Percentiles rank a stretch among this genome's conserved stretches.
phyloP scores from a whole-genome alignment of 2,888 invertebrate genomes.

The Sarcophaga rosellei region DNA sequence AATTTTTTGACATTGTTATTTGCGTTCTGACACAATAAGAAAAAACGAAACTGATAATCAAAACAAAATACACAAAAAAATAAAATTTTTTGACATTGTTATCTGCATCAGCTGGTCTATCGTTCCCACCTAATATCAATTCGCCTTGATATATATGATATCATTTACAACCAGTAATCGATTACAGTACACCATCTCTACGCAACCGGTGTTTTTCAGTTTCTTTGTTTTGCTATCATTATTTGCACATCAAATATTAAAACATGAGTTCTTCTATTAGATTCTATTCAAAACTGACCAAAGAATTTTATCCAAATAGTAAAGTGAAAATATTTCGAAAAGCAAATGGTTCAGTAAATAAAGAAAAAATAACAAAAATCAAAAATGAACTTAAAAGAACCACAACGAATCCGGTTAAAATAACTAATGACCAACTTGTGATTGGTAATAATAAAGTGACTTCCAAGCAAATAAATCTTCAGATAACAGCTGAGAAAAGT shows the following conservation, averaged over 20 bases:
- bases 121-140: no score
- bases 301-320: constrained; percentile 77
- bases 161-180: no score
- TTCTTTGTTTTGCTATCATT: constrained; percentile 23
- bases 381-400: not conserved
- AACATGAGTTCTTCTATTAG: constrained; percentile 34
- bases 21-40: no score
- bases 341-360: constrained; percentile 39
- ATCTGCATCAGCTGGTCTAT: no score
- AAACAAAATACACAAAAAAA: no score
- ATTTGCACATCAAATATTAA: not conserved
- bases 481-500: not conserved
- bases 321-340: constrained; percentile 76
- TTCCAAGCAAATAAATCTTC: not conserved
- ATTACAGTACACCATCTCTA: not conserved
- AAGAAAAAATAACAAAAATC: constrained; percentile 11
- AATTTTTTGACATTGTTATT: no score
- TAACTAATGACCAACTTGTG: not conserved
- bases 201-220: constrained; percentile 6
- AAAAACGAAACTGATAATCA: no score
- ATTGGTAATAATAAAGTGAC: not conserved
- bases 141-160: no score
- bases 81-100: no score
- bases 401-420: not conserved
- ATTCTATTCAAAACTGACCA: constrained; percentile 52